Evolutionary conservation across 2,113 vertebrate genomes (phyloP).

Genomic region (Podilymbus podiceps): DNA sequence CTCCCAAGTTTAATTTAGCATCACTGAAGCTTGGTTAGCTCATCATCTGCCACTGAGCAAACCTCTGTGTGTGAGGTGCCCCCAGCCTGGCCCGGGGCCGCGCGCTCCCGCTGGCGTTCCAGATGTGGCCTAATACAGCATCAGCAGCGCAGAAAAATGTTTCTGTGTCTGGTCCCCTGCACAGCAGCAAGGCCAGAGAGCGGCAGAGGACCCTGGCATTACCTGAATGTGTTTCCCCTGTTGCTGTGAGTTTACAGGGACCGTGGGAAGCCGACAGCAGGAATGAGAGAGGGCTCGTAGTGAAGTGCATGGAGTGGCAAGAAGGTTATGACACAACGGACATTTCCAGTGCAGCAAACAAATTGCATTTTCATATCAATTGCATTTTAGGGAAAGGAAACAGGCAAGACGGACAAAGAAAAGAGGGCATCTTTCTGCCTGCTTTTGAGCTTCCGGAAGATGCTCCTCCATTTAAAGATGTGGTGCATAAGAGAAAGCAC

Average conservation of each 20-base stretch:
- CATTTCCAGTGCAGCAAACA: not conserved
- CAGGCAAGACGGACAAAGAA: not conserved
- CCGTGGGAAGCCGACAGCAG: not conserved
- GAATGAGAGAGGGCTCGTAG: rapidly evolving
- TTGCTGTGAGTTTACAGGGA: not conserved
- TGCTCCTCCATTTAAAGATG: not conserved
- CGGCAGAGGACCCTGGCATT: not conserved
- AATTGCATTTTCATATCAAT: not conserved
- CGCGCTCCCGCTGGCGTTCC: not conserved
- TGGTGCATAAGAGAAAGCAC: not conserved
- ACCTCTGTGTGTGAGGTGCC: not conserved
- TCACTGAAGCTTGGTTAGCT: not conserved
- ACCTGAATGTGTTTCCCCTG: not conserved
- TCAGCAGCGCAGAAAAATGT: not conserved
- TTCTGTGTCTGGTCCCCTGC: not conserved
- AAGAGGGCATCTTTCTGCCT: not conserved
- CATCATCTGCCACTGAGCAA: not conserved
- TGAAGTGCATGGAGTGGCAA: not conserved
- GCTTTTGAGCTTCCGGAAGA: not conserved
- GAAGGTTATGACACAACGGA: not conserved
- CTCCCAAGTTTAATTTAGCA: not conserved
- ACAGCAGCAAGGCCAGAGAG: not conserved
- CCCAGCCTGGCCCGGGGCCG: rapidly evolving
- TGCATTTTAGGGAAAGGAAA: not conserved
- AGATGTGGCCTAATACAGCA: not conserved